Evolutionary conservation across 64 coral and sea anemone genomes (phyloP).

Genomic region (Dendronephthya gigantea): DNA sequence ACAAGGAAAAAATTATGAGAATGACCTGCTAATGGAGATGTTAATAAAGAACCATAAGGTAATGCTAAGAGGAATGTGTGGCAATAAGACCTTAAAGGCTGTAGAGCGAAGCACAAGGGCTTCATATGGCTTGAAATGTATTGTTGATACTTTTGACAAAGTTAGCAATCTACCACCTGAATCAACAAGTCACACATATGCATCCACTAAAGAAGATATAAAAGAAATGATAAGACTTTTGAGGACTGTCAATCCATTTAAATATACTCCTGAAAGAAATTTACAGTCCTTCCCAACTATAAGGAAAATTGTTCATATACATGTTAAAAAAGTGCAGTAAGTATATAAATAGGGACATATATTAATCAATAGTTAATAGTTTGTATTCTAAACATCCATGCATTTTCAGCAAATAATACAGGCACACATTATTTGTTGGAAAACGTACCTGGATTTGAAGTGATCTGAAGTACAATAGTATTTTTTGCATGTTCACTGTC

Average conservation of each 20-base stretch:
- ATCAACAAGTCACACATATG: conserved; percentile 30
- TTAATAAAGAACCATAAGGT: conserved; percentile 23
- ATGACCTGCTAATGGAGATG: conserved; percentile 44
- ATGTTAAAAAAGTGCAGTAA: too few relatives aligned
- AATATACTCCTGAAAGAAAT: conserved; percentile 19
- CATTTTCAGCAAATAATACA: background rate
- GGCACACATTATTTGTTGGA: background rate
- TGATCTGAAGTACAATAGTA: conserved; percentile 17
- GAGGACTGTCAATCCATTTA: conserved; percentile 7
- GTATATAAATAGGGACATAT: background rate
- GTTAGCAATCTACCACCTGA: conserved; percentile 23
- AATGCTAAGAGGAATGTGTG: conserved; percentile 27
- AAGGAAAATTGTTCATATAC: too few relatives aligned
- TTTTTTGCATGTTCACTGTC: conserved; percentile 27
- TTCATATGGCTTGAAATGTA: conserved; percentile 24
- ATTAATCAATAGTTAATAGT: background rate
- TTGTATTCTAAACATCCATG: background rate
- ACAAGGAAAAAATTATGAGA: conserved; percentile 33
- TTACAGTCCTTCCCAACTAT: conserved; percentile 17
- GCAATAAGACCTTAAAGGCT: conserved; percentile 45
- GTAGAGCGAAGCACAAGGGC: conserved; percentile 20
- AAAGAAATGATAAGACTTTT: conserved; percentile 29
- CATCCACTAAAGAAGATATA: conserved; percentile 16
- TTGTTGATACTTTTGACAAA: conserved; percentile 20
- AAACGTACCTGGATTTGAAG: background rate